Evolutionary conservation across 2,113 vertebrate genomes (phyloP), one percentile per base, ranked within the genome.

Genomic region (Suncus etruscus): DNA sequence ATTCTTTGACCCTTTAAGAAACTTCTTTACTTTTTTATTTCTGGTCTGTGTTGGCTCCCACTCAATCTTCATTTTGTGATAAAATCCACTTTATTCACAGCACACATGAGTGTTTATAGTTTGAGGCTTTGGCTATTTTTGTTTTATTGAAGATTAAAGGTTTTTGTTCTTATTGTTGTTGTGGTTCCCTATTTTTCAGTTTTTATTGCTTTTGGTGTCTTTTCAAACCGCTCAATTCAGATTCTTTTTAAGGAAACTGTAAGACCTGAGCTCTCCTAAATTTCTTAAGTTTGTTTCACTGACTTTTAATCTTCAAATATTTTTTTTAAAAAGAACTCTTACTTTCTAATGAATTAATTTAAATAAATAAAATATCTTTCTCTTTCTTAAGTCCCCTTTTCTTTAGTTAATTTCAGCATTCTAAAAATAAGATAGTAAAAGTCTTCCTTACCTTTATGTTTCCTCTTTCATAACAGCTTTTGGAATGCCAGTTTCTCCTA

Each of bases 91-190:
- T 50, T 68, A 82, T 66, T 90, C 25, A 75, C 31, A 72, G 39
- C 76, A 73, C 12, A 9, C 45, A 51, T 88, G 79, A 83, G 25
- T 74, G 20, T 69, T 32, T 82, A 47, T 89, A 27, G 45, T 90
- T 86, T 83, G 11, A 80, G 45, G 31, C 22, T 94, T 1, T 65
- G 45, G 31, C 25, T 89, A 70, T 88, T 95, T 93, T 92, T 83
- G 20, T 94, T 85, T 94, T 83, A 89, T 58, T 68, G 12, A 86
- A 83, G 32, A 74, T 32, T 48, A 6, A 93, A 18, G 16, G 4
- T 1, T 87, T 95, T 93, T 83, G 15, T 45, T 74, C 24, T 84
- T 83, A 10, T 11, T 68, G 8, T 81, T 83, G 47, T 68, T 88
- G 72, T 54, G 1, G 51, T 80, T 94, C 65, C 18, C 31, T 76